Evolutionary conservation across 2,113 vertebrate genomes (phyloP), one percentile per base, ranked within the genome.

Genomic region (Myanophis thanlyinensis): DNA sequence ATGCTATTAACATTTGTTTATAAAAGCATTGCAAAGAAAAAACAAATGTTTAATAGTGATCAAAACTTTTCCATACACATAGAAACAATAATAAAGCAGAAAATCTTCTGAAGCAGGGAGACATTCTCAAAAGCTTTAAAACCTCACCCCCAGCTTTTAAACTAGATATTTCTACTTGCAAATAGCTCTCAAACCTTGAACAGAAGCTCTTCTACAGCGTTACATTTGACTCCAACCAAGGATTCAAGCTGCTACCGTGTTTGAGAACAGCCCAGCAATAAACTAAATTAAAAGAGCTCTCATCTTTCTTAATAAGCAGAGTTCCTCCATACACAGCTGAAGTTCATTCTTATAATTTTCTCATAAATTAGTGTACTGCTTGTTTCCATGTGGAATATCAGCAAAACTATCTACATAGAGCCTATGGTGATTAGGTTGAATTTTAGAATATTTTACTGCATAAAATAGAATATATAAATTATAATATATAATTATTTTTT

Each of bases 241-340:
- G 0, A 7, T 89, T 89, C 48, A 49, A 90, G 11, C 94, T 92
- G 67, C 56, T 95, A 11, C 91, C 95, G 10, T 87, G 10, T 30
- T 30, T 48, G 8, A 89, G 84, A 0, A 67, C 85, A 97, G 86
- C 95, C 93, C 92, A 95, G 85, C 91, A 96, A 91, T 51, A 93
- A 91, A 93, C 89, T 90, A 92, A 1, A n/a, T 0, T 0, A 0
- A 0, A 13, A 47, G 0, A 0, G 12, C 13, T 1, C 93, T 95
- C 80, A 85, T 89, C 85, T 44, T 92, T 56, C 94, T 97, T 97
- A 96, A 96, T 89, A 88, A 44, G 73, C 12, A 5, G 87, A 95
- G 90, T 91, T 94, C 88, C 94, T 85, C 95, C 94, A 51, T 54
- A 53, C 53, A 93, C 96, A 97, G 95, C 97, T 97, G 97, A 46